Base-by-base conservation (phyloP, 2,113 vertebrate species). In the Anhinga anhinga region DNA sequence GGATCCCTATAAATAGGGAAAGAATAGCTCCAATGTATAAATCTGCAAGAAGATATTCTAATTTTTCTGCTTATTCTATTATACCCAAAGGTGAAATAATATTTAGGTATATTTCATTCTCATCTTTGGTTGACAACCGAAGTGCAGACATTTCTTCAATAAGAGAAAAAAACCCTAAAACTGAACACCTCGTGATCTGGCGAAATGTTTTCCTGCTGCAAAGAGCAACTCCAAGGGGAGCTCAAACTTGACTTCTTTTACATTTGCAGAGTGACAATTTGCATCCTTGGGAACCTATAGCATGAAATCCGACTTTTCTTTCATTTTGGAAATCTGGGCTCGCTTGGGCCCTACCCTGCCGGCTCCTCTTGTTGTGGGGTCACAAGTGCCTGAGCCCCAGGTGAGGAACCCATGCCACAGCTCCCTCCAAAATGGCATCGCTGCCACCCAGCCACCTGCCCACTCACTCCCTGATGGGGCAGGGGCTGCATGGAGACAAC, bases 391-490 rank as follows among this genome's bases (percentile, higher is more conserved):
- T 32, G 62, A 85, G 50, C 5, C 70, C 21, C 45, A 61, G n/a
- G 26, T 52, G 45, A 58, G 25, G 22, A 42, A 4, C 29, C 14
- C 3, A 0, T 0, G 26, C 23, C 47, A 38, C 53, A 45, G 11
- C 21, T 70, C 30, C 32, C 80, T 91, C n/a, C 3, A 3, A 53
- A 92, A 52, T 6, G 30, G 13, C 40, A 15, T 11, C 2, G 1
- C 53, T 80, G 70, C 42, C 4, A 1, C 16, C 56, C 67, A 71
- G 10, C 32, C 4, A 0, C 40, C 56, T 23, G 3, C 0, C 1
- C 3, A 0, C 8, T 44, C 10, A 16, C 32, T 32, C 50, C 15
- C 56, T 85, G 70, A 0, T 3, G 3, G 38, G 32, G 4, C 38
- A 26, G 52, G 26, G 47, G 23, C 71, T 76, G 52, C 63, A 27